Conservation (phyloP, 1,140 invertebrate genomes). For the Caerostris extrusa region DNA sequence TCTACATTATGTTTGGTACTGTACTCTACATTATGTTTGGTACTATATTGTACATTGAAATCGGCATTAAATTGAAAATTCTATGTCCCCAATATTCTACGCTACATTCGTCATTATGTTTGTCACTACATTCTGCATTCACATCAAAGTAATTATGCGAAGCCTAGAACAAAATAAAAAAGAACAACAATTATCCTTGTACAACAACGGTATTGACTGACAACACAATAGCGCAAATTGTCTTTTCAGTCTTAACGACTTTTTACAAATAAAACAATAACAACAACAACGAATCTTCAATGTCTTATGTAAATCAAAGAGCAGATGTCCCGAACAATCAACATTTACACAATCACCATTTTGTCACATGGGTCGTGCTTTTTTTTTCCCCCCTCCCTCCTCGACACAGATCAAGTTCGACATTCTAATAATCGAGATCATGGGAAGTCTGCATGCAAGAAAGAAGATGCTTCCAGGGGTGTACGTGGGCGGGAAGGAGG, state of each 20-base stretch:
- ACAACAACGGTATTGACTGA: too few species aligned
- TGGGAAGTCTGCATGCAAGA: not conserved
- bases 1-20: too few species aligned
- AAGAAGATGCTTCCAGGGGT: slow-evolving; percentile 14
- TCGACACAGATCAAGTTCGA: slow-evolving; percentile 16
- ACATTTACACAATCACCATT: not conserved
- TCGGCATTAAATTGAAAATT: too few species aligned
- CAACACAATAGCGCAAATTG: too few species aligned
- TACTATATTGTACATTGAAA: too few species aligned
- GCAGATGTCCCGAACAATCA: not conserved
- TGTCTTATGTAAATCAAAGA: not conserved
- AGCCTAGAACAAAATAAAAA: too few species aligned
- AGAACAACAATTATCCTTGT: too few species aligned
- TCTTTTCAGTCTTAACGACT: not conserved
- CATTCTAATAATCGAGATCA: slow-evolving; percentile 22
- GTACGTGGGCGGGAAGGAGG: slow-evolving; percentile 2
- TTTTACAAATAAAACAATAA: not conserved
- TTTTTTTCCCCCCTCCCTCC: not conserved
- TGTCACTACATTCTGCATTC: too few species aligned
- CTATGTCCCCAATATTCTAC: too few species aligned
- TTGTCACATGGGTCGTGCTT: not conserved
- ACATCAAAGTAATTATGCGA: too few species aligned
- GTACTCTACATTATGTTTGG: too few species aligned
- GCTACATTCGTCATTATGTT: too few species aligned
- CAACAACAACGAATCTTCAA: not conserved